Evolutionary conservation across 2,113 vertebrate species (phyloP).

Genomic region (Carollia perspicillata): DNA sequence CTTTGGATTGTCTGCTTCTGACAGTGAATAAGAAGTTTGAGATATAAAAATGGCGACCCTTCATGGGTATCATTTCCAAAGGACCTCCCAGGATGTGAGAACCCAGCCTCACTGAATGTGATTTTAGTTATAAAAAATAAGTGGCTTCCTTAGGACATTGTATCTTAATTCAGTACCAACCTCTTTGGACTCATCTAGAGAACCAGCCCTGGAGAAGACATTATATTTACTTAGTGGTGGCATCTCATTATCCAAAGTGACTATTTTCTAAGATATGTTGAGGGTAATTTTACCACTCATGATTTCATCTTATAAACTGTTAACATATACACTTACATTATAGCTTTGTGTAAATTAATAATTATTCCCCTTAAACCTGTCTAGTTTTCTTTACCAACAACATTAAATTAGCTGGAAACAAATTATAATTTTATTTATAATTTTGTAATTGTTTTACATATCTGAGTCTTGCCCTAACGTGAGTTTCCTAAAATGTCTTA

Average conservation of each 20-base stretch:
- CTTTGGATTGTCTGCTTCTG: background rate
- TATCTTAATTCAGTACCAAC: background rate
- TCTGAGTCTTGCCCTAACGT: background rate
- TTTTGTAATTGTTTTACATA: background rate
- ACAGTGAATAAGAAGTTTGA: background rate
- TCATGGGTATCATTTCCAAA: background rate
- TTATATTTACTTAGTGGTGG: background rate
- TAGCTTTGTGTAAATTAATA: background rate
- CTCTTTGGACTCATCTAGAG: background rate
- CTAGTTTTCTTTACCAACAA: background rate
- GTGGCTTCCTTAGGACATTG: background rate
- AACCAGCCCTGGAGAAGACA: background rate
- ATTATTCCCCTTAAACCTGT: background rate
- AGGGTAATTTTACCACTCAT: background rate
- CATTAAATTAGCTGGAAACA: background rate
- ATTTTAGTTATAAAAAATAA: background rate
- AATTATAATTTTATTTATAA: background rate
- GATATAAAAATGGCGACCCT: background rate
- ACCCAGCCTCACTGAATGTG: background rate
- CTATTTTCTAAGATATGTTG: background rate
- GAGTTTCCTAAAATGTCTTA: background rate
- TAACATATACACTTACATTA: background rate
- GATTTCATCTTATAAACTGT: background rate
- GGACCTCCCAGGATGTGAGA: background rate
- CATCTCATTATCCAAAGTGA: background rate